These are phyloP conservation scores for Cricetomys ansorgei DNA, from an alignment of 2,113 vertebrate species.

Conservation along the genomic window DNA sequence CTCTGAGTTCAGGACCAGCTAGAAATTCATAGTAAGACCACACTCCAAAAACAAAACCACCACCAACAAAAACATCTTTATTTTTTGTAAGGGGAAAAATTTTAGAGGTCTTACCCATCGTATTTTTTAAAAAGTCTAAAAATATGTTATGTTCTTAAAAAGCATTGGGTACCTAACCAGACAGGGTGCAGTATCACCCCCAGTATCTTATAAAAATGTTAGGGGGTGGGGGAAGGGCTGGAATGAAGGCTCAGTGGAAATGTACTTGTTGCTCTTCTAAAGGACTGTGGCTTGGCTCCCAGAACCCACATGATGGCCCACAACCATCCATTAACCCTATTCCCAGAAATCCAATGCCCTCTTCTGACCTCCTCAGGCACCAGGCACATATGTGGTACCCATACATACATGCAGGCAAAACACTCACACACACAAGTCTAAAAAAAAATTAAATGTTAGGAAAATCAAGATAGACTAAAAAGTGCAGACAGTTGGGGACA, in stretches of 20 bases:
- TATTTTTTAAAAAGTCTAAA: slow-evolving; percentile 5
- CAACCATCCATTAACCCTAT: not conserved
- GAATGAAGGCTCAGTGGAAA: not conserved
- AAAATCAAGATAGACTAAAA: slow-evolving; percentile 23
- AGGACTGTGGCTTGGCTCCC: not conserved
- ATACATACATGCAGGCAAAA: not conserved
- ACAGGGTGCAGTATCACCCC: not conserved
- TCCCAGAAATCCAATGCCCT: not conserved
- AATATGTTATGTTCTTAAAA: slow-evolving; percentile 23
- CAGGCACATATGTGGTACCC: not conserved
- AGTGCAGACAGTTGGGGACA: not conserved
- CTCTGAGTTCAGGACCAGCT: not conserved
- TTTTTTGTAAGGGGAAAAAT: slow-evolving; percentile 1
- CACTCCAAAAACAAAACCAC: not conserved
- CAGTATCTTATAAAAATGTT: not conserved
- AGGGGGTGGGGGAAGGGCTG: too few relatives aligned
- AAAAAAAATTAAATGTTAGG: not conserved
- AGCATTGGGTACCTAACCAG: slow-evolving; percentile 11
- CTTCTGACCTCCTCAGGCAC: not conserved
- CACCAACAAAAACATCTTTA: not conserved
- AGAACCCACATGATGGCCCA: not conserved
- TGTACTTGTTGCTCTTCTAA: not conserved
- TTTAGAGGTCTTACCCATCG: slow-evolving; percentile 16
- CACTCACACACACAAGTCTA: not conserved
- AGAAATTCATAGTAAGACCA: not conserved